Conservation (phyloP, 2,888 invertebrate species). For the Prostheceraeus crozeri region DNA sequence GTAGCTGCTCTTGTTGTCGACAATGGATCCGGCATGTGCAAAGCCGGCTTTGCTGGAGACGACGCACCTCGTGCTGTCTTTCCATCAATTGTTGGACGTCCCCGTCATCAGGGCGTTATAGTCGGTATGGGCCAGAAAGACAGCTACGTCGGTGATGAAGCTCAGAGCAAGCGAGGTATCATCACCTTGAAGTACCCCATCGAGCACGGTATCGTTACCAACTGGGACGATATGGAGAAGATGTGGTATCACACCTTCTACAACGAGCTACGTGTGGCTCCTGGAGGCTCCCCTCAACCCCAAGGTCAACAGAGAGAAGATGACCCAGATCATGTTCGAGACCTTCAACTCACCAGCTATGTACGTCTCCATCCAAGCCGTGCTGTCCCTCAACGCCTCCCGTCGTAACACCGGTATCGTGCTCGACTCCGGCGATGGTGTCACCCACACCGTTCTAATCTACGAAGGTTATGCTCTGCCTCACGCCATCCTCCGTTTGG, state of each 20-base stretch:
- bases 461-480: constrained; percentile 83
- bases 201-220: constrained; percentile 33
- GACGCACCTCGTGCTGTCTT: constrained; percentile 29
- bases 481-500: constrained; percentile 87
- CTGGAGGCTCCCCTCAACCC: constrained; percentile 32
- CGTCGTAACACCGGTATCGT: constrained; percentile 94
- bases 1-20: constrained; percentile 61
- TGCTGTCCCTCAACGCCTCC: constrained; percentile 81
- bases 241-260: constrained; percentile 33
- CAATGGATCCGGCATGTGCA: constrained; percentile 69
- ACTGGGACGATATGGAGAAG: constrained; percentile 36
- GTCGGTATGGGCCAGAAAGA: constrained; percentile 16
- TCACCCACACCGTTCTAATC: constrained; percentile 86
- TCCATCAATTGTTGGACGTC: constrained; percentile 27
- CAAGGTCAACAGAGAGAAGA: constrained; percentile 27
- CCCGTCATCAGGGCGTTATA: constrained; percentile 7
- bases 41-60: constrained; percentile 34
- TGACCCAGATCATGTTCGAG: constrained; percentile 58
- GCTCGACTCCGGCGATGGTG: constrained; percentile 84
- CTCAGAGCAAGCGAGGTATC: constrained; percentile 28
- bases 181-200: constrained; percentile 34
- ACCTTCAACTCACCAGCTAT: constrained; percentile 84
- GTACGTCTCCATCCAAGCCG: constrained; percentile 89
- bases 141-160: constrained; percentile 30
- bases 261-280: constrained; percentile 22